Evolutionary conservation across 2,113 vertebrate species (phyloP).

Genomic region (Spheniscus mendiculus): DNA sequence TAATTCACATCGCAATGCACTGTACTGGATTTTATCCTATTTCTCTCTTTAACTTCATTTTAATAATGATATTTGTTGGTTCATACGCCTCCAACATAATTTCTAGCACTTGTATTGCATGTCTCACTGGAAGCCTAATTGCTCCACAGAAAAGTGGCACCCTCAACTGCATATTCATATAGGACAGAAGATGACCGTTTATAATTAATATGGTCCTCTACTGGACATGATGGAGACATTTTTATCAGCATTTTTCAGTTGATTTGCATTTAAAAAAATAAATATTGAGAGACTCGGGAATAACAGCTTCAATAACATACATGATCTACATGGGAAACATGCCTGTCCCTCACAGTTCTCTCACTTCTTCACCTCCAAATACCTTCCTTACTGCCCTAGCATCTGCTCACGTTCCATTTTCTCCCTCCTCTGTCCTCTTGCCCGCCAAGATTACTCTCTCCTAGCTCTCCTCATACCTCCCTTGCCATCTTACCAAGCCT

Average conservation of each 20-base stretch:
- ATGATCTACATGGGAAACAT: neutral
- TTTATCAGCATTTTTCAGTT: neutral
- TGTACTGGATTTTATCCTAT: neutral
- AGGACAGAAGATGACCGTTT: neutral
- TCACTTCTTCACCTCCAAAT: neutral
- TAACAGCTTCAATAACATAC: neutral
- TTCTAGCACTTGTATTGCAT: neutral
- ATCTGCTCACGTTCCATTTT: neutral
- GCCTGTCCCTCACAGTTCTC: neutral
- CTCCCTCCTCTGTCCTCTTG: neutral
- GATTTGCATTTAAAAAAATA: neutral
- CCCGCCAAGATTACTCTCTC: neutral
- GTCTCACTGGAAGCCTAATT: neutral
- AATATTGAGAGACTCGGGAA: neutral
- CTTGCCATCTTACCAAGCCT: neutral
- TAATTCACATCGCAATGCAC: neutral
- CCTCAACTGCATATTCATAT: neutral
- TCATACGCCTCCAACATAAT: neutral
- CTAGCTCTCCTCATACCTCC: neutral
- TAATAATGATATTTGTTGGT: neutral
- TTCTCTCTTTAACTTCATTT: neutral
- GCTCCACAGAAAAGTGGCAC: neutral
- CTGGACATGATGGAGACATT: neutral
- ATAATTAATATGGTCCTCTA: neutral
- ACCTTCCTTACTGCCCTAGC: neutral